Conservation (phyloP, 2,797 vertebrate species). For the Choloepus didactylus region DNA sequence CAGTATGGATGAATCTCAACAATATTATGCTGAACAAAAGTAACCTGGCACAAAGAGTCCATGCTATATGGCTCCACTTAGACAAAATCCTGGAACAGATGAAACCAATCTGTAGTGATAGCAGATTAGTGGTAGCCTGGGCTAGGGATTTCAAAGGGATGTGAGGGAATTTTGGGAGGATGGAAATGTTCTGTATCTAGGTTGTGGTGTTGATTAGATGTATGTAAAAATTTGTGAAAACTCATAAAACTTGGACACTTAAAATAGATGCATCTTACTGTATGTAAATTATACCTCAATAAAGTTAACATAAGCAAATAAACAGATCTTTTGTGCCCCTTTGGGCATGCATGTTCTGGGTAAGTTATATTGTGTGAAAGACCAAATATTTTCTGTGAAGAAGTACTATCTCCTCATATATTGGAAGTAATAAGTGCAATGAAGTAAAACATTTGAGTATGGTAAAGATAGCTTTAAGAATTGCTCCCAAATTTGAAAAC, state of each 20-base stretch:
- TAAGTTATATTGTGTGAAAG: constrained; percentile 35
- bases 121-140: neutral
- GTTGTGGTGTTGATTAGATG: neutral
- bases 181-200: neutral
- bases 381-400: neutral
- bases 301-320: constrained; percentile 28
- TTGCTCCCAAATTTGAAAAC: neutral
- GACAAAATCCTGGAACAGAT: neutral
- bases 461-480: neutral
- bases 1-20: neutral
- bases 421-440: constrained; percentile 37
- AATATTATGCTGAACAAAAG: neutral
- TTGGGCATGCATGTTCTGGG: neutral
- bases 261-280: neutral
- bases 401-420: neutral
- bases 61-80: neutral
- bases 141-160: neutral
- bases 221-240: neutral
- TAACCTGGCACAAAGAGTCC: neutral
- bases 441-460: neutral
- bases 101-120: neutral
- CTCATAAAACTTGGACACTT: neutral
- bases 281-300: constrained; percentile 41
- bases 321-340: neutral
- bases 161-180: neutral